Evolutionary conservation across 2,888 invertebrate genomes (phyloP), one percentile per base, ranked within the genome.

Genomic region (Leptopilina myrica): DNA sequence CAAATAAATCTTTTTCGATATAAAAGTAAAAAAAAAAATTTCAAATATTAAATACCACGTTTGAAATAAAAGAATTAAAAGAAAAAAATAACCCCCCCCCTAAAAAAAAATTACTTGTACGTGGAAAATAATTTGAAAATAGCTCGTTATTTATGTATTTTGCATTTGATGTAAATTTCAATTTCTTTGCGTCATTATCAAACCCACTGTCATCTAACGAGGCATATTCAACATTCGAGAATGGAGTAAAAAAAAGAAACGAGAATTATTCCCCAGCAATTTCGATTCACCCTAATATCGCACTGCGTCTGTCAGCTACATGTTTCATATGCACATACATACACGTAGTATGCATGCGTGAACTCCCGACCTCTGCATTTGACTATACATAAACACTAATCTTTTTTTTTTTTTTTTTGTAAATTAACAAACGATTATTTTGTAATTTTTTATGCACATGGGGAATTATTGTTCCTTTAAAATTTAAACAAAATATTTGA

Each of bases 161-260:
- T 33, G 64, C 64, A 66, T 66, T 15, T 46, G 15, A 43, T 46
- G 14, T 43, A 43, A 46, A 66, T 66, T 46, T 66, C 9, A 15
- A 56, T 14, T 76, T 87, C 85, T 87, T 66, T 80, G 81, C 81
- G 83, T 85, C 84, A 84, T 84, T 85, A 86, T 82, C 81, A 77
- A 85, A 82, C 82, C 83, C 80, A 86, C 82, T 81, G 83, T 86
- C 86, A 85, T 83, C 87, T 87, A 87, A 87, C 87, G 87, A 87
- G 87, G 86, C 84, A 80, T 86, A 87, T 87, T 87, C 87, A 87
- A 85, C 86, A 86, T 80, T 64, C 76, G 77, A 49, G 78, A 83
- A 84, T 85, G 80, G 85, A 86, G 85, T 11, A 49, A 49, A 62
- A 59, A 59, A 62, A 86, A 86, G 87, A 85, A 86, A 85, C 84